Evolutionary conservation across 2,797 vertebrate genomes (phyloP), one percentile per base, ranked within the genome.

Genomic region (Sparus aurata): DNA sequence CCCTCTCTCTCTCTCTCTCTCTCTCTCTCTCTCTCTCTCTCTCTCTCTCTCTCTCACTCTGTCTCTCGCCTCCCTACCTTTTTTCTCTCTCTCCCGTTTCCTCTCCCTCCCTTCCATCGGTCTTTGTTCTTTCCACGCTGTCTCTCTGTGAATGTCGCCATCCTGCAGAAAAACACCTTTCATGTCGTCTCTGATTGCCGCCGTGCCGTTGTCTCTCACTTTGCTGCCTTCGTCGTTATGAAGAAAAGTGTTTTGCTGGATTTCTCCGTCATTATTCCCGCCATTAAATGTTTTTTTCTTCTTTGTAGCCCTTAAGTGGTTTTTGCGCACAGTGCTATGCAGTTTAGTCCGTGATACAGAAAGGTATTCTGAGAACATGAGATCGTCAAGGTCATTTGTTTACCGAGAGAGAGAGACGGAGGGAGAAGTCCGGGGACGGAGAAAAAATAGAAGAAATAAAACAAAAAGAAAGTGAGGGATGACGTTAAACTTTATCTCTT

Each of bases 121-220:
- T 81, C 84, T 87, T 87, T 90, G 82, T 89, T 87, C 66, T 80
- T 60, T 43, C 41, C 23, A 38, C 45, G 11, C 75, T 23, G 25
- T 84, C 65, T 67, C 55, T 84, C 17, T 63, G 75, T 71, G 65
- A 78, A 67, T 66, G 76, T 73, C 71, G 64, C 64, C 54, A 11
- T 79, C 79, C 67, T 57, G 66, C 65, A 75, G 57, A 58, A 64
- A 75, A 87, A 53, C 63, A 87, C 77, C 75, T 88, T 86, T 90
- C 83, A 91, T 82, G 73, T 91, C 49, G 13, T 75, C 34, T 64
- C 68, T 63, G 71, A 84, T 74, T 72, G 62, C 64, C 43, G 53
- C 63, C 43, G 3, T 43, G 17, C 45, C 62, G 80, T 85, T 68
- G 63, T 78, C 53, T 80, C 65, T 79, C 61, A 45, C 49, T 68